Percentiles rank a stretch among this genome's conserved stretches.
Conservation (phyloP, 2,113 vertebrate genomes). For the Callopanchax toddi region DNA sequence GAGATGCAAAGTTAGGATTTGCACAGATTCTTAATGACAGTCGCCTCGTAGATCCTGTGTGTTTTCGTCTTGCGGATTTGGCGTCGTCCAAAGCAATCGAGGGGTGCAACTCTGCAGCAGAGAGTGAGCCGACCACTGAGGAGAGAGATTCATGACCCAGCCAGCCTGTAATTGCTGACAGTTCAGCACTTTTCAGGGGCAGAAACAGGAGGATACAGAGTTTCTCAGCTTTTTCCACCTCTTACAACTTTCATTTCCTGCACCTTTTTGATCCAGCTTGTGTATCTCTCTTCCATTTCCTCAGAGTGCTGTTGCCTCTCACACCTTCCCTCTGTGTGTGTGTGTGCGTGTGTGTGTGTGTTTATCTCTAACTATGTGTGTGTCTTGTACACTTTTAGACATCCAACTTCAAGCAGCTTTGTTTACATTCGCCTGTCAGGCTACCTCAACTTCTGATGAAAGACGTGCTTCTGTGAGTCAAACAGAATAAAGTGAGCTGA, state of each 20-base stretch:
- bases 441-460: constrained; percentile 62
- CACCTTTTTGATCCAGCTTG: constrained; percentile 42
- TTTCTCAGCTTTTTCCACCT: constrained; percentile 61
- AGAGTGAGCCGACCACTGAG: constrained; percentile 51
- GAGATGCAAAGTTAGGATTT: constrained; percentile 66
- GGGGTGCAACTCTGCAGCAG: constrained; percentile 49
- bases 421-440: constrained; percentile 67
- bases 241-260: constrained; percentile 58
- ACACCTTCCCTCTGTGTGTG: constrained; percentile 19
- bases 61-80: background rate
- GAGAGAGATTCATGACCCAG: constrained; percentile 74
- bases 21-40: constrained; percentile 26
- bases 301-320: constrained; percentile 24
- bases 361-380: background rate
- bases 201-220: constrained; percentile 69
- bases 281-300: constrained; percentile 31
- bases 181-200: constrained; percentile 73
- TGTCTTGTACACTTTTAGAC: constrained; percentile 32
- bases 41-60: constrained; percentile 3
- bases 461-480: constrained; percentile 28
- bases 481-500: background rate
- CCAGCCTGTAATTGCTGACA: constrained; percentile 73
- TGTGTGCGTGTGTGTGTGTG: constrained; percentile 21
- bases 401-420: constrained; percentile 52
- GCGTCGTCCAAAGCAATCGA: constrained; percentile 13